Conservation (phyloP, 2,113 vertebrate species). For the Chascanopsetta lugubris region DNA sequence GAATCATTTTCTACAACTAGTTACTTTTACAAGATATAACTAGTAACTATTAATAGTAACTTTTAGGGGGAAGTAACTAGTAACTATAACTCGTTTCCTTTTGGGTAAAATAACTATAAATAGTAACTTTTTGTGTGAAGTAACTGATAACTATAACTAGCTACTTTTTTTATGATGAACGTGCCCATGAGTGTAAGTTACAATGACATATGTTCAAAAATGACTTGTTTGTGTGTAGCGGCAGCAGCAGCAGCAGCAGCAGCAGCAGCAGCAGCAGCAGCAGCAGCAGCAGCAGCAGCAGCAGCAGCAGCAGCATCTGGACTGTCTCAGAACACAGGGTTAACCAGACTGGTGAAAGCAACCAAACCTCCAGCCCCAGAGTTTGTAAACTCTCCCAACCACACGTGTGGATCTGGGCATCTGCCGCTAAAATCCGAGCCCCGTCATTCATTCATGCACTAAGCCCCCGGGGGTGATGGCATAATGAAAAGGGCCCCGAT, state of each 20-base stretch:
- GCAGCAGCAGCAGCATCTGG: slow-evolving; percentile 20
- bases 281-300: slow-evolving; percentile 8
- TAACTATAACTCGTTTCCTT: too few relatives aligned
- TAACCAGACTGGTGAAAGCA: slow-evolving; percentile 71
- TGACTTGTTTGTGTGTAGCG: slow-evolving; percentile 27
- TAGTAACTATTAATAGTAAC: too few relatives aligned
- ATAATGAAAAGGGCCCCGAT: slow-evolving; percentile 63
- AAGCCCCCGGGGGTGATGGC: slow-evolving; percentile 49
- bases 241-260: slow-evolving; percentile 12
- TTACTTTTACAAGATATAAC: too few relatives aligned
- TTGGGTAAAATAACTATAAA: too few relatives aligned
- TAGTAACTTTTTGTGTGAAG: too few relatives aligned
- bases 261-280: slow-evolving; percentile 12
- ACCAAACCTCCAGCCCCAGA: slow-evolving; percentile 73
- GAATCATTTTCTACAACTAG: too few relatives aligned
- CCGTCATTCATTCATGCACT: slow-evolving; percentile 47
- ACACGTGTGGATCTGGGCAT: slow-evolving; percentile 58
- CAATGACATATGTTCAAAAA: slow-evolving; percentile 7
- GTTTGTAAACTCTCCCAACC: slow-evolving; percentile 79
- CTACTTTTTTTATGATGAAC: too few relatives aligned
- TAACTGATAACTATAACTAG: too few relatives aligned
- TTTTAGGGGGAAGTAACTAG: too few relatives aligned
- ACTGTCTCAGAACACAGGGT: slow-evolving; percentile 49
- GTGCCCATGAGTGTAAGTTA: too few relatives aligned
- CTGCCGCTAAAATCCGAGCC: slow-evolving; percentile 46